phyloP scores from a whole-genome alignment of 2,797 vertebrate genomes.

The Valencia hispanica region DNA sequence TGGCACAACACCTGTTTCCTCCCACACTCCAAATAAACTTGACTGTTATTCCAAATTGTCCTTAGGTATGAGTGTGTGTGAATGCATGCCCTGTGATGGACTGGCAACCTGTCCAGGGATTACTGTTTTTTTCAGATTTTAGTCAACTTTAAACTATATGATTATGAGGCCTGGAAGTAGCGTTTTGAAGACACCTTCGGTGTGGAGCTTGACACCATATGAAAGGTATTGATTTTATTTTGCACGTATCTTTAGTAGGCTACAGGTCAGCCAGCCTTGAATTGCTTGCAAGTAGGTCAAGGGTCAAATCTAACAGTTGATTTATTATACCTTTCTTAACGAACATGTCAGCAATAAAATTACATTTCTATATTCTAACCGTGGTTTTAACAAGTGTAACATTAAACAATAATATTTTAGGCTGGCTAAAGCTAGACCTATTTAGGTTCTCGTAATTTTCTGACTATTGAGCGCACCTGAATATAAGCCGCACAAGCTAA shows the following conservation, averaged over 20 bases:
- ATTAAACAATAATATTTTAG: background rate
- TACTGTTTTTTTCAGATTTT: too few relatives aligned
- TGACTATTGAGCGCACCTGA: too few relatives aligned
- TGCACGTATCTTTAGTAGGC: background rate
- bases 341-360: background rate
- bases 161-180: conserved; percentile 90
- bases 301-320: background rate
- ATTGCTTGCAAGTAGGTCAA: background rate
- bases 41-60: too few relatives aligned
- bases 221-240: conserved; percentile 67
- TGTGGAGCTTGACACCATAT: conserved; percentile 83
- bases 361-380: background rate
- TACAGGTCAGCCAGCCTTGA: too few relatives aligned
- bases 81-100: too few relatives aligned
- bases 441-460: too few relatives aligned
- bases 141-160: conserved; percentile 86
- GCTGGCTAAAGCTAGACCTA: background rate
- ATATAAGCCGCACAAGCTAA: too few relatives aligned
- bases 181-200: conserved; percentile 90
- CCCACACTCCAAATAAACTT: too few relatives aligned
- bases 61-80: too few relatives aligned
- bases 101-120: too few relatives aligned
- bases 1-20: too few relatives aligned
- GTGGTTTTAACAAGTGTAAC: background rate
- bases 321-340: background rate